Conservation (phyloP, 2,888 invertebrate genomes). For the Julus scanicus region DNA sequence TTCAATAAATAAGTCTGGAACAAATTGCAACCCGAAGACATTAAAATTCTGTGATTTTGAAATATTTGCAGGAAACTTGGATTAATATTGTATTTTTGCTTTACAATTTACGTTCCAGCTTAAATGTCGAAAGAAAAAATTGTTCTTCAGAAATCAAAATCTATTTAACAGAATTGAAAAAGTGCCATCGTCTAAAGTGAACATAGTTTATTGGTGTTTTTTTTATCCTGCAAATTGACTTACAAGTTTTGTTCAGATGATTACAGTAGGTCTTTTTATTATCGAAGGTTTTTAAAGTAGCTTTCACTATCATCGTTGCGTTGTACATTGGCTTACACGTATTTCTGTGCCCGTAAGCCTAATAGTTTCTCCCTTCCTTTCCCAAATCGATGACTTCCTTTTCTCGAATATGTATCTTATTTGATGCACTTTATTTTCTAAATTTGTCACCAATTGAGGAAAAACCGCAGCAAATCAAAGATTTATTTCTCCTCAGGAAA, state of each 20-base stretch:
- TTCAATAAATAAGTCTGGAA: too few relatives aligned
- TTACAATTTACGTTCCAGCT: neutral
- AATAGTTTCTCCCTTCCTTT: conserved; percentile 10
- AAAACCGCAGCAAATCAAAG: conserved; percentile 47
- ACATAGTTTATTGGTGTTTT: neutral
- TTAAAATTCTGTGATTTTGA: too few relatives aligned
- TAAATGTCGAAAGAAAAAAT: neutral
- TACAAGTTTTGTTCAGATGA: neutral
- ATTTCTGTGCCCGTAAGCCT: neutral
- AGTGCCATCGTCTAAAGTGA: neutral
- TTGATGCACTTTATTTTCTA: conserved; percentile 32
- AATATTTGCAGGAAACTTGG: too few relatives aligned
- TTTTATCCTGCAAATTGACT: neutral
- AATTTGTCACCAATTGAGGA: conserved; percentile 41
- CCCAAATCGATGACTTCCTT: conserved; percentile 42
- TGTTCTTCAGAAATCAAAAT: neutral
- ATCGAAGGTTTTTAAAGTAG: neutral
- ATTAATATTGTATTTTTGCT: neutral
- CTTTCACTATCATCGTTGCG: neutral
- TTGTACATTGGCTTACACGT: neutral
- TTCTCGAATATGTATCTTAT: conserved; percentile 23
- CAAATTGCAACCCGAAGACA: too few relatives aligned
- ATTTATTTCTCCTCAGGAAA: conserved; percentile 45
- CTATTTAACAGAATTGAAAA: neutral
- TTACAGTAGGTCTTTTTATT: neutral